Evolutionary conservation across 92 coral and sea anemone species (phyloP), one percentile per base, ranked within the genome.

Genomic region (Montipora capitata): DNA sequence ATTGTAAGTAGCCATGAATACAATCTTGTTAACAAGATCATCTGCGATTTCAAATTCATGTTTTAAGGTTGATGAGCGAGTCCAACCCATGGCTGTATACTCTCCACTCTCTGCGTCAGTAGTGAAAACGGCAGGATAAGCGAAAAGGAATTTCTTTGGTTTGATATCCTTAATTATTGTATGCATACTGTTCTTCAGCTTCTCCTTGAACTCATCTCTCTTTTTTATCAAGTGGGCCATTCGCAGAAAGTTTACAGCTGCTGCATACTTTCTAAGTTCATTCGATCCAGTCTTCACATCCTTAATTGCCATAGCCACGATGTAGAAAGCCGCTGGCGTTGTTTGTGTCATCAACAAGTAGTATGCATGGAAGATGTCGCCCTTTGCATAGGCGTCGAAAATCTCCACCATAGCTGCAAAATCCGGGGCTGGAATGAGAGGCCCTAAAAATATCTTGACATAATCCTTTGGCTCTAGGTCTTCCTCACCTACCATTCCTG

Each of bases 381-480:
- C 93, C 79, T 84, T 89, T 15, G 73, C 18, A 35, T 7, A 35
- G 40, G 51, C 70, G 44, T 89, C 90, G 45, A 89, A 48, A 42
- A 84, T 76, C 8, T 89, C 89, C n/a, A 89, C 92, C 20, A 12
- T 40, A 41, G 84, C 57, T 45, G 78, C 92, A 67, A 89, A 89
- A 4, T 49, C 49, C 1, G 92, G 92, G 15, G 64, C 48, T 7
- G 89, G 88, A 40, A 89, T 68, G 17, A 89, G 14, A 3, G 93
- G 93, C 0, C 18, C 56, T 15, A 89, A 58, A 41, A 89, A 89
- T 7, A 71, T 43, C 45, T 76, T 85, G 79, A 89, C 93, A 61
- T 84, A 89, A 84, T 89, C 93, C 61, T 89, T 84, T 35, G 93
- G 17, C 51, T 76, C 80, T 7, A 89, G 78, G 68, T 89, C 68